Evolutionary conservation across 2,113 vertebrate genomes (phyloP).

Genomic region (Zosterops lateralis): DNA sequence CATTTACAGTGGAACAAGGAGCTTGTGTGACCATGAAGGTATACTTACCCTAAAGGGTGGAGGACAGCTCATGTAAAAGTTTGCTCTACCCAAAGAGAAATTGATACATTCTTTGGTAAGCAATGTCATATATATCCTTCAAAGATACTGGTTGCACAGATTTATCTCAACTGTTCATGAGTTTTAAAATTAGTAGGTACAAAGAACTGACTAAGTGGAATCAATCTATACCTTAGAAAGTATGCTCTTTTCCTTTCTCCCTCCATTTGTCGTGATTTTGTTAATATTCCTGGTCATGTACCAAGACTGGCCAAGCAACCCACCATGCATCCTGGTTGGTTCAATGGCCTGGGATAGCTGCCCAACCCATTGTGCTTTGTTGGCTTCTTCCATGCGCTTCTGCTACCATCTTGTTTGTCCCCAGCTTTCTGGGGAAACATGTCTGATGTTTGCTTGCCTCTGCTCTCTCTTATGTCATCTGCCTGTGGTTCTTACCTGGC

Average conservation of each 20-base stretch:
- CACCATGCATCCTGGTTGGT: neutral
- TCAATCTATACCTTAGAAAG: neutral
- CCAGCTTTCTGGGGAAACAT: neutral
- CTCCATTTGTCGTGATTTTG: neutral
- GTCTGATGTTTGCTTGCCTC: neutral
- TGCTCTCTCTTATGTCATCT: neutral
- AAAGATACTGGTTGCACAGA: neutral
- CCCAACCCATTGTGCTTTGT: neutral
- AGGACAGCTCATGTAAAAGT: neutral
- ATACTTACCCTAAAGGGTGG: neutral
- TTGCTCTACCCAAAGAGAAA: neutral
- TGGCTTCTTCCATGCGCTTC: neutral
- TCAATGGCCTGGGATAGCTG: neutral
- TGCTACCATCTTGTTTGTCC: neutral
- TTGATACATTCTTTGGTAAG: neutral
- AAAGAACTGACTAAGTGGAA: neutral
- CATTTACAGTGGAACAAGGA: neutral
- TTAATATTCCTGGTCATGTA: neutral
- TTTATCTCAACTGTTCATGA: neutral
- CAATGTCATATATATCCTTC: neutral
- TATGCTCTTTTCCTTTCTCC: neutral
- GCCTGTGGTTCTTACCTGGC: neutral
- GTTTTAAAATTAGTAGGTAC: neutral
- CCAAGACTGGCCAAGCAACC: neutral
- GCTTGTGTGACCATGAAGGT: neutral